Base-by-base conservation (phyloP, 2,888 invertebrate species). In the Periphyllus acericola region DNA sequence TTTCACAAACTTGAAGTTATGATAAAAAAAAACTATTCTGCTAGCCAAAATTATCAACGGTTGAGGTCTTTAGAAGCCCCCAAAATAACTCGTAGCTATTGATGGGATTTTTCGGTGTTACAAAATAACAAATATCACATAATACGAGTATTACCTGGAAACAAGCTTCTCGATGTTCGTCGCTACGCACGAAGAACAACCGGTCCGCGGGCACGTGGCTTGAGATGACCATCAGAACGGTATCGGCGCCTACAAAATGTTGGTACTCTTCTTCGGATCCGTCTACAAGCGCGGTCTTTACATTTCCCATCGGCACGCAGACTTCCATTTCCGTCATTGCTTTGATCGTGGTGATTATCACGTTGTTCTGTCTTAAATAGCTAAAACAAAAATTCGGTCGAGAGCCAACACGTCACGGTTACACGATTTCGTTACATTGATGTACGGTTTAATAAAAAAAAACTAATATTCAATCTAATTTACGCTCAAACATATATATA, bases 241-340 rank as follows among this genome's bases (percentile, higher is more conserved):
- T 0, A n/a, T 66, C 46, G 34, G 32, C 46, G 9, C 84, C 84
- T 1, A 29, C 25, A 34, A 75, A 76, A 25, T 76, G 11, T 1
- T 0, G 17, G 17, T 68, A 84, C 21, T 29, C 76, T 14, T 17
- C 66, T 25, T 76, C 66, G 19, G 76, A 84, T 4, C 84, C 84
- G 11, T 84, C 84, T 9, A 76, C 1, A 17, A 84, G 84, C 4
- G 76, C 84, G 0, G 66, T 32, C 3, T 84, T 84, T 25, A 84
- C 75, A 9, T 76, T 25, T 14, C 46, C 25, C 66, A 84, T 19
- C 2, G 84, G 40, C 46, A 84, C 68, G 25, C 2, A 3, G 4
- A 83, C 75, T 21, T 76, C 76, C 1, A 46, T 32, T 5, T 32
- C n/a, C 40, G 84, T 84, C 76, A 84, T 1, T 11, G 60, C 84